Base-by-base conservation (phyloP, 1,140 invertebrate species). In the Aradophagus sp. region DNA sequence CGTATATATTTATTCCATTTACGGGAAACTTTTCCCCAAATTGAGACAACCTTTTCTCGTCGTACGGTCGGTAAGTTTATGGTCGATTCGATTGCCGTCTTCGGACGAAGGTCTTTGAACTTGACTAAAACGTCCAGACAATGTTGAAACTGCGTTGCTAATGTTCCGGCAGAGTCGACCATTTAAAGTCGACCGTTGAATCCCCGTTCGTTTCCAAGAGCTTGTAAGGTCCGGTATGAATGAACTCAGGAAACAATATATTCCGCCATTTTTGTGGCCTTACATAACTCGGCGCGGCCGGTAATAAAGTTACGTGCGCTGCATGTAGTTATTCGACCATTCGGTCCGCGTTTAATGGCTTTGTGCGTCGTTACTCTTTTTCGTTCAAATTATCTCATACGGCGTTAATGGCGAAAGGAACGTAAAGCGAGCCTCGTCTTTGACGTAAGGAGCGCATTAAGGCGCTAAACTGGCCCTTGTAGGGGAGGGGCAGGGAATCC, bases 301-400 rank as follows among this genome's bases (percentile, higher is more conserved):
- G 56, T 50, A 61, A 62, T 69, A 55, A 69, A 69, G 66, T 69
- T 69, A 69, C 66, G 56, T 50, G 20, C 19, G 29, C 19, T 15
- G 20, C 19, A 15, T 55, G 34, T 14, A 67, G 53, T 48, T 53
- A 19, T 59, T 62, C 66, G 50, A 11, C 56, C 56, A 36, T 68
- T 68, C 35, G 52, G 23, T 59, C 34, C 32, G 8, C 14, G 62
- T 69, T 69, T 69, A 69, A 69, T 50, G 66, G 50, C 66, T 35
- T 34, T 34, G 42, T 59, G 36, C 48, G 19, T 62, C 50, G 66
- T 69, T 69, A 69, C 50, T 41, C 35, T 56, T 56, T 62, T 56
- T 62, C 58, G 50, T 34, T 56, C 42, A 55, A 69, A 62, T 69
- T 69, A 69, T 62, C 58, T 69, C 66, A 69, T 62, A 69, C 47